These are phyloP conservation scores for Pyrrhosoma nymphula DNA, from an alignment of 2,888 invertebrate species.

Conservation along the genomic window DNA sequence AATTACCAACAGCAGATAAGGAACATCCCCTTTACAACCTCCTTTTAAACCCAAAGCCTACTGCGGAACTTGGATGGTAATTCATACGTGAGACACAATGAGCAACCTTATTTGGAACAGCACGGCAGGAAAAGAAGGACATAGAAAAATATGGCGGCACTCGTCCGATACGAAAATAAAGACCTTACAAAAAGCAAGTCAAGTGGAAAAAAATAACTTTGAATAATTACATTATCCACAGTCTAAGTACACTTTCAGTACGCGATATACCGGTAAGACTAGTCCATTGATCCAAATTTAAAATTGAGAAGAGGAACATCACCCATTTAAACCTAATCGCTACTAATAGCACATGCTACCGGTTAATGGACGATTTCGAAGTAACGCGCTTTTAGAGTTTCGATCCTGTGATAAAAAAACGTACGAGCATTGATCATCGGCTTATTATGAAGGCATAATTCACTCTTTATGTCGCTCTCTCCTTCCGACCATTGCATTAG, in stretches of 20 bases:
- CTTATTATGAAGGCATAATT: not conserved
- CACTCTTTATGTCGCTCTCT: not conserved
- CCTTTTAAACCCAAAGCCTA: too few species aligned
- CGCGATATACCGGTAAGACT: not conserved
- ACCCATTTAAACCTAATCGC: not conserved
- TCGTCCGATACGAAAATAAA: not conserved
- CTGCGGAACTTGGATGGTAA: too few species aligned
- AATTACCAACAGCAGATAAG: too few species aligned
- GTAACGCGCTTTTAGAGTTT: not conserved
- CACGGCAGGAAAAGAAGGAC: not conserved
- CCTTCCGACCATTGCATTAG: not conserved
- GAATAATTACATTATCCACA: not conserved
- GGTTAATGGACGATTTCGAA: not conserved
- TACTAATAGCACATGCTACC: not conserved
- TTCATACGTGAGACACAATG: too few species aligned
- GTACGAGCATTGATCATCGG: not conserved
- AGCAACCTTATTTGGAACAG: not conserved
- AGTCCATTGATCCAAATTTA: not conserved
- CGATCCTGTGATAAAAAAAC: not conserved
- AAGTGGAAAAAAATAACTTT: too few species aligned
- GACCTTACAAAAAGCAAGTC: not conserved
- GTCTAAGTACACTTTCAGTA: not conserved
- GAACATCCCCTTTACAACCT: too few species aligned
- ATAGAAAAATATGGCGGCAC: not conserved
- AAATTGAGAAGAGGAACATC: not conserved